Evolutionary conservation across 2,888 invertebrate genomes (phyloP), one percentile per base, ranked within the genome.

Genomic region (Drosophila cognata): DNA sequence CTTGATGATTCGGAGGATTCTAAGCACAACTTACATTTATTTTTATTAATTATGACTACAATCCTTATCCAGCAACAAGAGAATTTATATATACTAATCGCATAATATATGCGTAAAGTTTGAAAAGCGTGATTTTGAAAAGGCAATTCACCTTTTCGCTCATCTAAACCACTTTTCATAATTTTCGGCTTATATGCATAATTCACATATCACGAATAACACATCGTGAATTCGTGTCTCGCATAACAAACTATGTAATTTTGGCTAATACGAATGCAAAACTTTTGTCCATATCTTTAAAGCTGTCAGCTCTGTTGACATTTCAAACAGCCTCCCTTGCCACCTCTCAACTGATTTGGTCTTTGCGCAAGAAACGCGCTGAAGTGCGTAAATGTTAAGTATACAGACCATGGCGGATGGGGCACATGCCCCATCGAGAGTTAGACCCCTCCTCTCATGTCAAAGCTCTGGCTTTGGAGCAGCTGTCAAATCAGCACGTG

Each of bases 351-450:
- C 53, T 53, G 59, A 38, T 38, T 48, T 31, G 70, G 38, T 36
- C 65, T 73, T 79, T 74, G 80, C 76, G 76, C 67, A 62, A 48
- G 68, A 62, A 76, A 76, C 74, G 87, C 85, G 82, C 68, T 84
- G 81, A 82, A 86, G 88, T 86, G 86, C 84, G 85, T 88, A 85
- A 84, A 84, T 88, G 78, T 79, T 76, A 67, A 88, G 86, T 74
- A 79, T 70, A 81, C 83, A 73, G 55, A 55, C 43, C 63, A 52
- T 61, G 16, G 43, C 16, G 53, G 64, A 18, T n/a, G 51, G 35
- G 73, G 68, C 69, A 73, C 63, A 63, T 59, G 73, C 68, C 46
- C 67, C 73, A 62, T 55, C 74, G 66, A 61, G 74, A 68, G 71
- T 48, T 57, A 33, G 25, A 25, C 59, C 57, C 43, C 56, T 25